A percentile compares a stretch with the other conserved stretches of the same genome.
These are phyloP conservation scores for Mesoligia furuncula DNA, from an alignment of 2,888 invertebrate genomes.

Conservation along the genomic window DNA sequence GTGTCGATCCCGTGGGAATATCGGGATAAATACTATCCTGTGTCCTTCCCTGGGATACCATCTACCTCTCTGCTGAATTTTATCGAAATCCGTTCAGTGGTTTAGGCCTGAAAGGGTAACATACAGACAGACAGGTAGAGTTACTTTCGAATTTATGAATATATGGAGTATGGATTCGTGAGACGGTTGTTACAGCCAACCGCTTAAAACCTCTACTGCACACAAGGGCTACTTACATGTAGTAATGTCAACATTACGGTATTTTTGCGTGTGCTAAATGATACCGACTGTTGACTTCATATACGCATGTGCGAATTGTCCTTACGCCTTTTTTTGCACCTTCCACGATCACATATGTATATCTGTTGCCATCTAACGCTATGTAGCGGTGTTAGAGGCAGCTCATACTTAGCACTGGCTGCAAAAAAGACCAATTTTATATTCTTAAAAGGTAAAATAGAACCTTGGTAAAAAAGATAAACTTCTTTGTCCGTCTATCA, in stretches of 20 bases:
- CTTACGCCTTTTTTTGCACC: not conserved
- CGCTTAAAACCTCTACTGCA: not conserved
- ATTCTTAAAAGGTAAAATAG: not conserved
- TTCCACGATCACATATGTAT: not conserved
- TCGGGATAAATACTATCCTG: too few relatives aligned
- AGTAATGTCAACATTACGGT: slow-evolving; percentile 9
- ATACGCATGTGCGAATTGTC: slow-evolving; percentile 27
- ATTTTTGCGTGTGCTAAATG: slow-evolving; percentile 1
- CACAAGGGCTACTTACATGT: not conserved
- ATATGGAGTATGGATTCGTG: too few relatives aligned
- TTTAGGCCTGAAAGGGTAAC: too few relatives aligned
- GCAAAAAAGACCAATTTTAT: not conserved
- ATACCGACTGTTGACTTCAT: slow-evolving; percentile 1
- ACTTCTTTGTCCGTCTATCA: not conserved
- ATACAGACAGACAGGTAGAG: too few relatives aligned
- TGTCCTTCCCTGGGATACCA: too few relatives aligned
- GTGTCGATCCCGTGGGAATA: too few relatives aligned
- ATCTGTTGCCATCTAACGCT: not conserved
- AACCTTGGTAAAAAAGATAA: not conserved
- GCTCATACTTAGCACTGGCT: not conserved
- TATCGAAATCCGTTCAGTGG: too few relatives aligned
- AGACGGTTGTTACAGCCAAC: not conserved
- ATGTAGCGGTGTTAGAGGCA: not conserved
- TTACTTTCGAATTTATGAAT: too few relatives aligned
- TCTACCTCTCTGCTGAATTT: too few relatives aligned